A percentile compares a stretch with the other conserved stretches of the same genome.
Conservation (phyloP, 2,888 invertebrate genomes). For the Tipula confusa region DNA sequence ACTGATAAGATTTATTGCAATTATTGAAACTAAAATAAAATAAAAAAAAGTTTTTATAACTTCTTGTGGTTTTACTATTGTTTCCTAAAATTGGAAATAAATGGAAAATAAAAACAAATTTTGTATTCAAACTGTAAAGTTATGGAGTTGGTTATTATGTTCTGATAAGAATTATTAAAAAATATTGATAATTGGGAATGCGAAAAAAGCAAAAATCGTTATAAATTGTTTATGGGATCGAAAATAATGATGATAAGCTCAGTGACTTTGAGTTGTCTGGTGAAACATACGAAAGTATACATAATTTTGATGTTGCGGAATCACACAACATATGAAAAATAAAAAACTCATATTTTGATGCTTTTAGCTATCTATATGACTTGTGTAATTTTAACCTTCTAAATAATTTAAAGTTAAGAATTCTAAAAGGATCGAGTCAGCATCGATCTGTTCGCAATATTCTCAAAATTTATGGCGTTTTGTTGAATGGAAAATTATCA, state of each 20-base stretch:
- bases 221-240: neutral
- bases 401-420: too few species aligned
- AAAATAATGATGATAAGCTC: neutral
- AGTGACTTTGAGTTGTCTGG: neutral
- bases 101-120: neutral
- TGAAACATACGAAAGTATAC: too few species aligned
- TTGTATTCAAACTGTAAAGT: neutral
- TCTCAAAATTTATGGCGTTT: too few species aligned
- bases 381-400: too few species aligned
- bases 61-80: neutral
- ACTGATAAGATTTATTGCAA: slow-evolving; percentile 14
- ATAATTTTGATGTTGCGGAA: too few species aligned
- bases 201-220: neutral
- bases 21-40: neutral
- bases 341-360: too few species aligned
- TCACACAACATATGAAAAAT: too few species aligned
- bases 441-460: too few species aligned
- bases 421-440: too few species aligned
- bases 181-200: neutral
- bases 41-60: neutral
- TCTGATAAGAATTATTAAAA: neutral
- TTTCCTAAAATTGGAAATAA: neutral
- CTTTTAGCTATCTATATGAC: too few species aligned
- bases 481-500: too few species aligned
- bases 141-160: neutral